Conservation (phyloP, 2,797 vertebrate genomes). For the Adelosebastes latens region DNA sequence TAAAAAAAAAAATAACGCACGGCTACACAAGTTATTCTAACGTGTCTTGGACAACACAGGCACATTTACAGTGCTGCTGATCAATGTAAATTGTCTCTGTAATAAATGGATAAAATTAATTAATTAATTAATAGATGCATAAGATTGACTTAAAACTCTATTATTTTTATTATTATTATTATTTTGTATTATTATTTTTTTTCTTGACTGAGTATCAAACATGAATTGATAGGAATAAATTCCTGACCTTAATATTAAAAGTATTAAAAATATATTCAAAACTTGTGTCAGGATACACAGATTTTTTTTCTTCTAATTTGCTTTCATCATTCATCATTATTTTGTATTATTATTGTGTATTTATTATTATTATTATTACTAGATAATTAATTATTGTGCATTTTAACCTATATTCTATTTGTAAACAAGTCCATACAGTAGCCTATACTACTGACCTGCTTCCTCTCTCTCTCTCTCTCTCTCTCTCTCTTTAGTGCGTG, state of each 20-base stretch:
- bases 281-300: not conserved
- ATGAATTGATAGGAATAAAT: not conserved
- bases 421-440: constrained; percentile 53
- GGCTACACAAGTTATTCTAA: not conserved
- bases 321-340: not conserved
- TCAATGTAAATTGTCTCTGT: not conserved
- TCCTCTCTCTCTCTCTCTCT: constrained; percentile 7
- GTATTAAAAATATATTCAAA: not conserved
- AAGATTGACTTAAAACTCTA: not conserved
- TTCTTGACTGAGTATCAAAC: no score
- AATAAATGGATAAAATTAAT: not conserved
- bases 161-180: not conserved
- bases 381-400: not conserved
- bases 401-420: constrained; percentile 34
- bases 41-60: not conserved
- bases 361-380: no score
- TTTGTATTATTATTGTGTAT: no score
- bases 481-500: not conserved
- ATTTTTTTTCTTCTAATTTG: not conserved
- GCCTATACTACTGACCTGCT: constrained; percentile 57
- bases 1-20: not conserved
- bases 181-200: not conserved
- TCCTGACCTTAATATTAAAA: not conserved
- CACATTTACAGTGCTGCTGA: not conserved
- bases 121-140: not conserved